Conservation (phyloP, 2,113 vertebrate genomes). For the Dendropsophus ebraccatus region DNA sequence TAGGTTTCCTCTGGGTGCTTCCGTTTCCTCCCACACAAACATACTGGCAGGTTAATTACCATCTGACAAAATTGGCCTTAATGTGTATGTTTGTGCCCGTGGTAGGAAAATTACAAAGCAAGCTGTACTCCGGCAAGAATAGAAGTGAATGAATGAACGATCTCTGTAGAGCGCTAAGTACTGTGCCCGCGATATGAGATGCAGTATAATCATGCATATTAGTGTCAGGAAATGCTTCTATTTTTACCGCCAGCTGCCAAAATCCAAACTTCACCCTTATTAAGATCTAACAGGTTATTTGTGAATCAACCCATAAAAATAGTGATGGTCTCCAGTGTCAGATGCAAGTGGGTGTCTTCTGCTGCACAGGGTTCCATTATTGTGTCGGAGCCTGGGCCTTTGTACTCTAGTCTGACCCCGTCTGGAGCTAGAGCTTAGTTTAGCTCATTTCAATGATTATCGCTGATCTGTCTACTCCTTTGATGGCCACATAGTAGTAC, state of each 20-base stretch:
- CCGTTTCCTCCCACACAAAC: slow-evolving; percentile 5
- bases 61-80: slow-evolving; percentile 28
- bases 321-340: not conserved
- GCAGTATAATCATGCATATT: not conserved
- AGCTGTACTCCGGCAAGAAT: slow-evolving; percentile 5
- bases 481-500: not conserved
- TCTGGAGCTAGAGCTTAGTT: not conserved
- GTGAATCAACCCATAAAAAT: not conserved
- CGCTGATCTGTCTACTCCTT: not conserved
- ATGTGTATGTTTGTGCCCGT: slow-evolving; percentile 10
- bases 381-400: not conserved
- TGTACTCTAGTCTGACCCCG: not conserved
- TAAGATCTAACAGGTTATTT: no score
- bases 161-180: not conserved
- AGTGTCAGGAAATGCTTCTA: not conserved
- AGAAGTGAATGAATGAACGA: slow-evolving; percentile 1
- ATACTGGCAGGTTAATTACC: slow-evolving; percentile 30
- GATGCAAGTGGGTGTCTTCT: not conserved
- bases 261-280: not conserved
- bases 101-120: slow-evolving; percentile 26
- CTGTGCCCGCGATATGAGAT: not conserved
- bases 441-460: not conserved
- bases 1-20: not conserved
- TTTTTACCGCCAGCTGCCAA: not conserved
- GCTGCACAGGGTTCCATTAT: not conserved